Conservation (phyloP, 1,140 invertebrate genomes). For the Microplitis mediator region DNA sequence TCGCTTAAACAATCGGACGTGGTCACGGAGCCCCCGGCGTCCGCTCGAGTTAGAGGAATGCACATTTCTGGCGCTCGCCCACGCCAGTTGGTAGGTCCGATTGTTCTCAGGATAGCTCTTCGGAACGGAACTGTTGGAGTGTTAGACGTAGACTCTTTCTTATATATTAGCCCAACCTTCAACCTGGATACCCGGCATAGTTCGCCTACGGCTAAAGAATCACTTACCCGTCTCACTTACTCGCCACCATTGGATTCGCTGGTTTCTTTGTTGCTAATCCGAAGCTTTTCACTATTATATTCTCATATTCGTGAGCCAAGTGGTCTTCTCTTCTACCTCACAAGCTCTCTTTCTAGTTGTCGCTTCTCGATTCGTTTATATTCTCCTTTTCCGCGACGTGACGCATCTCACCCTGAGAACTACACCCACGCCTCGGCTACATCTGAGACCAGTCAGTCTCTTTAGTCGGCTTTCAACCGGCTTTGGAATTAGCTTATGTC, state of each 20-base stretch:
- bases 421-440: constrained; percentile 49
- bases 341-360: not conserved
- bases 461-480: not conserved
- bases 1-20: not conserved
- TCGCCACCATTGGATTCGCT: constrained; percentile 17
- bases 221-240: constrained; percentile 14
- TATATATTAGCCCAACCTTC: constrained; percentile 50
- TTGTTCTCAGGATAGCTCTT: constrained; percentile 56
- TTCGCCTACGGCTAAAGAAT: constrained; percentile 50
- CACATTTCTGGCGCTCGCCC: constrained; percentile 51
- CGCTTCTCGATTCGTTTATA: constrained; percentile 26
- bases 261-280: constrained; percentile 20
- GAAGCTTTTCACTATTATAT: not conserved
- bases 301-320: constrained; percentile 14
- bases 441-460: not conserved
- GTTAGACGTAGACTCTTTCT: constrained; percentile 34
- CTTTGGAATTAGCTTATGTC: not conserved
- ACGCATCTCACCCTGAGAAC: constrained; percentile 57
- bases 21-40: not conserved
- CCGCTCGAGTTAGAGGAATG: constrained; percentile 42
- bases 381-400: constrained; percentile 34
- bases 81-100: constrained; percentile 54
- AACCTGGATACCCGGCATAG: constrained; percentile 57
- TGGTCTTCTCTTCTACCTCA: constrained; percentile 20
- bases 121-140: constrained; percentile 36